A percentile compares a stretch with the other conserved stretches of the same genome.
Evolutionary conservation across 35 echinoderm and acorn worm species (phyloP).

Genomic region (Apostichopus parvimensis): DNA sequence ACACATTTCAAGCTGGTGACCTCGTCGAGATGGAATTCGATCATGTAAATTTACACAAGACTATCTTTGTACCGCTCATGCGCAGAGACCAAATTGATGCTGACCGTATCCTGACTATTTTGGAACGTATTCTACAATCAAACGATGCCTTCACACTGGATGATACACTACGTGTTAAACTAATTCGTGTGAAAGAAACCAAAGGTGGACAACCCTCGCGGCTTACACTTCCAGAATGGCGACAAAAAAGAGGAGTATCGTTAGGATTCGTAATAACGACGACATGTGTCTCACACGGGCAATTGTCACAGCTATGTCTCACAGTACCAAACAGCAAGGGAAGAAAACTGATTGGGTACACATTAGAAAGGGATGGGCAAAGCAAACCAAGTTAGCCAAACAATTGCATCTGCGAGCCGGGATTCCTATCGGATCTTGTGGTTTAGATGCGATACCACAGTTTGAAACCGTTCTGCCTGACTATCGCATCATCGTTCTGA

Average conservation of each 20-base stretch:
- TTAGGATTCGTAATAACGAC: background rate
- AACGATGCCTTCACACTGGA: background rate
- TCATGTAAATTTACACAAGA: background rate
- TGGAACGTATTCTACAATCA: background rate
- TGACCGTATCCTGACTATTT: background rate
- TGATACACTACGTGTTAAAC: background rate
- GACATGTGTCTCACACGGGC: background rate
- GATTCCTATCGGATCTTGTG: slow-evolving; percentile 9
- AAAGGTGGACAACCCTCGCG: background rate
- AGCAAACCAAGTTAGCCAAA: slow-evolving; percentile 18
- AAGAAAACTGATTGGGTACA: no score
- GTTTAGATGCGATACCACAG: background rate
- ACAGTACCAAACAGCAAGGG: no score
- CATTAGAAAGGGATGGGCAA: no score
- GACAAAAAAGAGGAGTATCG: background rate
- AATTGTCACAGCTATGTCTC: background rate
- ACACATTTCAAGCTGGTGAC: background rate
- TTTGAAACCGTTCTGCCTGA: background rate
- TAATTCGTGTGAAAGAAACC: no score
- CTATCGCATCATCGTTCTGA: background rate
- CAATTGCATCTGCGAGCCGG: background rate
- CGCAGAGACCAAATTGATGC: no score
- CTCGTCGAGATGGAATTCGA: no score
- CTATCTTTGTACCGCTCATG: background rate
- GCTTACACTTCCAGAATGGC: background rate